Evolutionary conservation across 1,140 invertebrate genomes (phyloP), one percentile per base, ranked within the genome.

Genomic region (Calliphora vicina): DNA sequence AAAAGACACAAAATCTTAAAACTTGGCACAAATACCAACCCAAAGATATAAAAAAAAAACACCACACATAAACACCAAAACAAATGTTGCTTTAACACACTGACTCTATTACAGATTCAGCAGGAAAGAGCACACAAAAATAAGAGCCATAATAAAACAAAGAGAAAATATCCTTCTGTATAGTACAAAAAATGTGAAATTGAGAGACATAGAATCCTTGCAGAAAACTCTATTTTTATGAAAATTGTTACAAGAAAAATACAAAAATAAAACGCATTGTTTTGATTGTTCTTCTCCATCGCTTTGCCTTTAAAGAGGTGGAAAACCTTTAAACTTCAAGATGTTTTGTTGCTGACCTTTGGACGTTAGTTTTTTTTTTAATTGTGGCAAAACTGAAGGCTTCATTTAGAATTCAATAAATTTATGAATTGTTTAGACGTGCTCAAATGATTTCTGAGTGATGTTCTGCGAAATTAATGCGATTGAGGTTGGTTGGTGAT

Each of bases 241-340:
- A 35, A 35, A 35, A 35, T 35, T 35, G 35, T 35, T 35, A 10
- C 35, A 35, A 35, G 35, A 10, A n/a, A n/a, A n/a, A n/a, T n/a
- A n/a, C n/a, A n/a, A n/a, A n/a, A n/a, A n/a, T n/a, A n/a, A n/a
- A n/a, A n/a, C n/a, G n/a, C n/a, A 35, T 35, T 35, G 4, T 35
- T 35, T 35, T 35, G 35, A 35, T 35, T 50, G 45, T 10, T 9
- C 45, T 50, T 50, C 13, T 13, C 45, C 17, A n/a, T n/a, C n/a
- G n/a, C 45, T 8, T 35, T 35, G 35, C 35, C 35, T 35, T 50
- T 50, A 87, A 88, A 87, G 86, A 86, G 87, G 82, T 88, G 5
- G 35, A 78, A 43, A 78, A 78, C 35, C 35, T 78, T 78, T 43
- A 78, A 78, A 78, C 74, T 78, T 78, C 20, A 78, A 78, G 74